These are phyloP conservation scores for Conus canariensis DNA, from an alignment of 2,888 invertebrate genomes.

Conservation along the genomic window DNA sequence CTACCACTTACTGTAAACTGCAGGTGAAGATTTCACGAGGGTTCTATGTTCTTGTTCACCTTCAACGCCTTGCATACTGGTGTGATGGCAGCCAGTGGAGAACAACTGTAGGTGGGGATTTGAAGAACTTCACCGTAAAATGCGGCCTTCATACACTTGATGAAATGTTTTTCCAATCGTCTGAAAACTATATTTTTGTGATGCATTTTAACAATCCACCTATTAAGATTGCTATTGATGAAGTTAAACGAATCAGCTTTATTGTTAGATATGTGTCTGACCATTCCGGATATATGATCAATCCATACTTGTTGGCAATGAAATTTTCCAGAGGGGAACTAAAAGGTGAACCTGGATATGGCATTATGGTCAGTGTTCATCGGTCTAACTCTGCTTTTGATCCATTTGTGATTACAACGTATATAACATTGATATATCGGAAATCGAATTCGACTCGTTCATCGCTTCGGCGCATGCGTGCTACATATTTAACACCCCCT, in stretches of 20 bases:
- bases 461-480: background rate
- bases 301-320: background rate
- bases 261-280: background rate
- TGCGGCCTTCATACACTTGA: no score
- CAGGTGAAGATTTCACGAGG: background rate
- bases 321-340: background rate
- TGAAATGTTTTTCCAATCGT: no score
- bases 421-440: background rate
- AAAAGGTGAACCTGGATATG: background rate
- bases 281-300: background rate
- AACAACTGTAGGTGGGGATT: background rate
- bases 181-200: background rate
- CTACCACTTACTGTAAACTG: background rate
- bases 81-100: background rate
- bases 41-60: background rate
- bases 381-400: background rate
- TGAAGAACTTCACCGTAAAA: background rate
- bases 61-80: background rate
- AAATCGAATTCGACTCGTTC: background rate
- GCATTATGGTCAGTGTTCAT: background rate
- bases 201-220: background rate
- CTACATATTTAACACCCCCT: background rate
- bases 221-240: background rate
- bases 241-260: background rate
- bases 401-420: background rate